These are phyloP conservation scores for Hyles euphorbiae DNA, from an alignment of 1,140 invertebrate species.

Conservation along the genomic window DNA sequence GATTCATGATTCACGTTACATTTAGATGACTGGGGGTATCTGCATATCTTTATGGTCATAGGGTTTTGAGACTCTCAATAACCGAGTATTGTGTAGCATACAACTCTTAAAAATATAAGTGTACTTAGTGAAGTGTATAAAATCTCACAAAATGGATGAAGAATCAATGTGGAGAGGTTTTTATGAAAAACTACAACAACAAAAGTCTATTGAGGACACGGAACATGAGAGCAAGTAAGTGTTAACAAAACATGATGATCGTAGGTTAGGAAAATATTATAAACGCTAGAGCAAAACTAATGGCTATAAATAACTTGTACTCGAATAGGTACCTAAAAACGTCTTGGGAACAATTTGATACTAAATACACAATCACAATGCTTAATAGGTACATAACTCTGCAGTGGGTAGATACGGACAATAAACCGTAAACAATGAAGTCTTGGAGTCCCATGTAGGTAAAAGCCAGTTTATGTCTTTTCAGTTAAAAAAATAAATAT, in stretches of 20 bases:
- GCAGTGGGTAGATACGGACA: too few relatives aligned
- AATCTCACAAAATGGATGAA: conserved; percentile 73
- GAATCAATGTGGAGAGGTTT: conserved; percentile 84
- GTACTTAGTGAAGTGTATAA: conserved; percentile 1
- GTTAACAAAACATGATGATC: neutral
- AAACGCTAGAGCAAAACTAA: too few relatives aligned
- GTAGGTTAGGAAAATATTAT: too few relatives aligned
- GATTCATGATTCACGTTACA: conserved; percentile 43
- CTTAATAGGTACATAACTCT: too few relatives aligned
- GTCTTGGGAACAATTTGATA: too few relatives aligned
- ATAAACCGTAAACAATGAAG: too few relatives aligned
- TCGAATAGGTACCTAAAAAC: too few relatives aligned
- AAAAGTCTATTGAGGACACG: conserved; percentile 75
- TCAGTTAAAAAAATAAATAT: too few relatives aligned
- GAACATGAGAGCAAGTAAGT: conserved; percentile 79
- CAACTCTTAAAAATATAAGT: conserved; percentile 6
- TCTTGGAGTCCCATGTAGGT: too few relatives aligned
- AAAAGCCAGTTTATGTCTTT: too few relatives aligned
- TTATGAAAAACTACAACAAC: conserved; percentile 78
- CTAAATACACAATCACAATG: too few relatives aligned
- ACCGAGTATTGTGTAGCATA: neutral
- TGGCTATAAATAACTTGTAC: too few relatives aligned
- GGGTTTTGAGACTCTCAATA: neutral
- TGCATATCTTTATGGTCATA: conserved; percentile 20
- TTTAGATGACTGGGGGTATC: conserved; percentile 25